Evolutionary conservation across 2,888 invertebrate genomes (phyloP).

Genomic region (Apodemia duryi): DNA sequence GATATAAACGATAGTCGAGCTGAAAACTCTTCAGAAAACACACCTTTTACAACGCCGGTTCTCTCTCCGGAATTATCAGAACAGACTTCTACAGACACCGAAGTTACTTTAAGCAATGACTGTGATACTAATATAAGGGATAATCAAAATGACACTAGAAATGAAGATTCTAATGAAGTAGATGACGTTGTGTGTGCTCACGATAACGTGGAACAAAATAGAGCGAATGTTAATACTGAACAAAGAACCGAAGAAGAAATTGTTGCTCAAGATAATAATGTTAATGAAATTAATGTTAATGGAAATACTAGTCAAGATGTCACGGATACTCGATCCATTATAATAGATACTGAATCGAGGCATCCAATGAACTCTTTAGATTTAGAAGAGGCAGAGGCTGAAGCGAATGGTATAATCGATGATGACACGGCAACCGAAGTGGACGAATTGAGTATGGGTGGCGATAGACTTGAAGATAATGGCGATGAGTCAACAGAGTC

Average conservation of each 20-base stretch:
- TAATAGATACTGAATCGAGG: slow-evolving; percentile 25
- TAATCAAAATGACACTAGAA: slow-evolving; percentile 44
- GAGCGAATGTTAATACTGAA: slow-evolving; percentile 42
- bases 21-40: slow-evolving; percentile 57
- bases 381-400: slow-evolving; percentile 25
- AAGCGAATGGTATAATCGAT: slow-evolving; percentile 26
- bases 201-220: slow-evolving; percentile 29
- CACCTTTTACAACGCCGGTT: slow-evolving; percentile 62
- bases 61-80: slow-evolving; percentile 45
- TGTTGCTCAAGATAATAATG: slow-evolving; percentile 31
- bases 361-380: slow-evolving; percentile 31
- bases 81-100: slow-evolving; percentile 23
- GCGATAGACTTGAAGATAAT: slow-evolving; percentile 29
- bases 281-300: slow-evolving; percentile 26
- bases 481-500: slow-evolving; percentile 41
- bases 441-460: slow-evolving; percentile 29
- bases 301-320: slow-evolving; percentile 48
- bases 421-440: slow-evolving; percentile 33
- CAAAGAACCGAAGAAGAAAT: slow-evolving; percentile 41
- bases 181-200: slow-evolving; percentile 74
- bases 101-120: slow-evolving; percentile 65
- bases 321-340: slow-evolving; percentile 26
- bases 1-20: slow-evolving; percentile 65
- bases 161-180: slow-evolving; percentile 59
- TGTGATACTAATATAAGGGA: slow-evolving; percentile 74